Percentiles rank a stretch among this genome's conserved stretches.
Evolutionary conservation across 2,113 vertebrate genomes (phyloP).

Genomic region (Tragelaphus scriptus): DNA sequence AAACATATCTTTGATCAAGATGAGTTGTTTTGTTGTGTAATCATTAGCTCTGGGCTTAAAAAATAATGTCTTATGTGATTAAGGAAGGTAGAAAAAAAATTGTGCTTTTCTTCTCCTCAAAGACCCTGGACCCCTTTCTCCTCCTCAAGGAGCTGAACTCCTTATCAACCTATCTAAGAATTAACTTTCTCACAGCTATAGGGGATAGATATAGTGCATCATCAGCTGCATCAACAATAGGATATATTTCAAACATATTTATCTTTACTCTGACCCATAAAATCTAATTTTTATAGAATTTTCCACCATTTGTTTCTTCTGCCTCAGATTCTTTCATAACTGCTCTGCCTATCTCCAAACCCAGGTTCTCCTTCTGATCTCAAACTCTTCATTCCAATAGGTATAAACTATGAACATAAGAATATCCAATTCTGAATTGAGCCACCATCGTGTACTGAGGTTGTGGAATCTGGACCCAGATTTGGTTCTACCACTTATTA

Average conservation of each 20-base stretch:
- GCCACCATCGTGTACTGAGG: neutral
- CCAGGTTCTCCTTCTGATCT: neutral
- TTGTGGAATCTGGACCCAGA: neutral
- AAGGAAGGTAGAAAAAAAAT: neutral
- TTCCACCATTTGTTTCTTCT: neutral
- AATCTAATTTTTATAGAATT: neutral
- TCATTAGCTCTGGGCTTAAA: neutral
- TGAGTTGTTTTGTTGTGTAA: neutral
- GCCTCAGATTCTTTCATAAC: neutral
- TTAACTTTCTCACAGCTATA: neutral
- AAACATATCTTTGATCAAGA: neutral
- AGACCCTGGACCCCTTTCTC: neutral
- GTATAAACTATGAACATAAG: neutral
- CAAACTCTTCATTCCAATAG: neutral
- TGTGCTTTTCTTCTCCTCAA: neutral
- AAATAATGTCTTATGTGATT: neutral
- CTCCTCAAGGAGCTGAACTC: neutral
- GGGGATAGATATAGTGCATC: neutral
- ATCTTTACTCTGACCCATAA: neutral
- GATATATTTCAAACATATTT: neutral
- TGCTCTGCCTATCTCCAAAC: neutral
- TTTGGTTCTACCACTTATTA: neutral
- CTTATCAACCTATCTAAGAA: neutral
- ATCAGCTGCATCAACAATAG: neutral
- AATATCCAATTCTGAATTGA: neutral